Evolutionary conservation across 2,113 vertebrate genomes (phyloP).

Genomic region (Microtus oregoni): DNA sequence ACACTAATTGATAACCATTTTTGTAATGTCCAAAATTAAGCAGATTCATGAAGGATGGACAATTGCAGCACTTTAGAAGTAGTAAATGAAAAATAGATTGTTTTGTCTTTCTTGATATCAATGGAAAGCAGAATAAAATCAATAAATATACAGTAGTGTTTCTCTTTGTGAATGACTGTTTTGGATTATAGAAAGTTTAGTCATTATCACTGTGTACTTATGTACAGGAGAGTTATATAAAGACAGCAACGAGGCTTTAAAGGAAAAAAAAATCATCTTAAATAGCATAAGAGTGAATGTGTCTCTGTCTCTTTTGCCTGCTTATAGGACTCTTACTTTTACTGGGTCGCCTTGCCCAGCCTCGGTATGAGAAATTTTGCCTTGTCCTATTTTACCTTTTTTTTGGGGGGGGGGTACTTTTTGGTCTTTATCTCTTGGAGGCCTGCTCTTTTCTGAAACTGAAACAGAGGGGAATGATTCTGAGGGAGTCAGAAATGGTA

Average conservation of each 20-base stretch:
- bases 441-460: fast-evolving
- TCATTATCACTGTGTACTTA: neutral
- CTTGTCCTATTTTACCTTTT: neutral
- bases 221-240: neutral
- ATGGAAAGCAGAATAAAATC: neutral
- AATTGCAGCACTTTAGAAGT: neutral
- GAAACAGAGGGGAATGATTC: neutral
- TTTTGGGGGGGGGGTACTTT: neutral
- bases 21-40: neutral
- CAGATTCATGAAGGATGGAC: neutral
- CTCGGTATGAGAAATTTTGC: neutral
- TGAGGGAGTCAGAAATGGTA: neutral
- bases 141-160: neutral
- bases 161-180: neutral
- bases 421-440: neutral
- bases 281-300: neutral
- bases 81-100: neutral
- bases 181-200: neutral
- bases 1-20: neutral
- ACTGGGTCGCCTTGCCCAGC: neutral
- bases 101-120: neutral
- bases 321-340: neutral
- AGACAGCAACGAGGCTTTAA: neutral
- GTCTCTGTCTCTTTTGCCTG: neutral
- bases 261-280: neutral